phyloP scores from a whole-genome alignment of 2,797 vertebrate genomes.

The Betta splendens region DNA sequence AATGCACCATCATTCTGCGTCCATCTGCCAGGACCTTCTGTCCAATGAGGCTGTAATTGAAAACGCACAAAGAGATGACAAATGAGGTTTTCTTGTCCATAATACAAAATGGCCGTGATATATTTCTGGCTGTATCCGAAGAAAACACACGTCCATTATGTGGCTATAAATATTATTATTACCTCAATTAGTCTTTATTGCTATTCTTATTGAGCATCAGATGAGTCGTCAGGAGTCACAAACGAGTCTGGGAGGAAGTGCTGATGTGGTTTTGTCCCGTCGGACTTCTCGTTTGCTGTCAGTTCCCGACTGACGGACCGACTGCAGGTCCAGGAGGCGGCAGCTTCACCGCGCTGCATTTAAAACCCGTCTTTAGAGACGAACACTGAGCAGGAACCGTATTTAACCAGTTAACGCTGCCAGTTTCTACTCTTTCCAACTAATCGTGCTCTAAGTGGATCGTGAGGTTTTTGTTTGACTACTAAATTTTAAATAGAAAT shows the following conservation, averaged over 20 bases:
- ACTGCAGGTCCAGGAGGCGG: no score
- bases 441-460: neutral
- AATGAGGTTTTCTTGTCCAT: slow-evolving; percentile 33
- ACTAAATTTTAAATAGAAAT: neutral
- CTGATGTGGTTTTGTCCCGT: no score
- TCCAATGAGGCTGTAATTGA: slow-evolving; percentile 49
- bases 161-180: neutral
- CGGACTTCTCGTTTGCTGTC: no score
- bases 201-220: no score
- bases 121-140: slow-evolving; percentile 21
- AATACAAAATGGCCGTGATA: slow-evolving; percentile 46
- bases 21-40: slow-evolving; percentile 55
- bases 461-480: slow-evolving; percentile 21
- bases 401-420: slow-evolving; percentile 13
- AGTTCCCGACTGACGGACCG: no score
- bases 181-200: neutral
- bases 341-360: no score
- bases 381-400: neutral
- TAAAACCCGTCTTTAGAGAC: no score
- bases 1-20: slow-evolving; percentile 20
- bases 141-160: slow-evolving; percentile 20
- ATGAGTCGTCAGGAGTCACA: neutral
- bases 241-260: no score
- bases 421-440: slow-evolving; percentile 1
- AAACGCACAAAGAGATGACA: slow-evolving; percentile 55